These are phyloP conservation scores for Drosophila neutralis DNA, from an alignment of 2,888 invertebrate species.

Conservation along the genomic window DNA sequence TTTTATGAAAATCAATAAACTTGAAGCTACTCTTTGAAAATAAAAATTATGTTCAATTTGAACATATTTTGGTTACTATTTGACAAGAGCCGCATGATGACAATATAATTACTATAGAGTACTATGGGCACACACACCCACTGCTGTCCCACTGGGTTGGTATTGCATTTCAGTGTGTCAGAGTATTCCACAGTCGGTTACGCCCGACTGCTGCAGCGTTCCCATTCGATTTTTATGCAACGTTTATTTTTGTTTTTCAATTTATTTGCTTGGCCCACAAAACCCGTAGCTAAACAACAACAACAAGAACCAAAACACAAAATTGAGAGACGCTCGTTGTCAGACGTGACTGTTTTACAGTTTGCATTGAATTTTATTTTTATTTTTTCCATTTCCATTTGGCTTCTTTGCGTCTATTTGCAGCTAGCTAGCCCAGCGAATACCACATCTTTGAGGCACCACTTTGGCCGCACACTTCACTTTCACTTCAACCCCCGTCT, in stretches of 20 bases:
- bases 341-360: conserved; percentile 70
- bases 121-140: background rate
- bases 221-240: background rate
- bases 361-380: conserved; percentile 58
- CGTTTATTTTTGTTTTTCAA: conserved; percentile 53
- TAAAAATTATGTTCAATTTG: background rate
- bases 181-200: background rate
- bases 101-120: background rate
- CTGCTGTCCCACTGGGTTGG: background rate
- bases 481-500: conserved; percentile 12
- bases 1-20: background rate
- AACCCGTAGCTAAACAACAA: conserved; percentile 62
- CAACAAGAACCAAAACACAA: conserved; percentile 23
- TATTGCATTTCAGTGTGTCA: background rate
- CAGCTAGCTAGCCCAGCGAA: conserved; percentile 1
- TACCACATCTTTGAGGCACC: conserved; percentile 26
- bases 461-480: conserved; percentile 12
- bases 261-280: conserved; percentile 78
- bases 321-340: conserved; percentile 14
- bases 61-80: background rate
- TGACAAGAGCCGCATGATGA: background rate
- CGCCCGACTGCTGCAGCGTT: background rate
- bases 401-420: conserved; percentile 39
- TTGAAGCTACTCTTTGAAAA: background rate
- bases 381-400: conserved; percentile 64